Base-by-base conservation (phyloP, 2,797 vertebrate genomes). In the Anableps anableps region DNA sequence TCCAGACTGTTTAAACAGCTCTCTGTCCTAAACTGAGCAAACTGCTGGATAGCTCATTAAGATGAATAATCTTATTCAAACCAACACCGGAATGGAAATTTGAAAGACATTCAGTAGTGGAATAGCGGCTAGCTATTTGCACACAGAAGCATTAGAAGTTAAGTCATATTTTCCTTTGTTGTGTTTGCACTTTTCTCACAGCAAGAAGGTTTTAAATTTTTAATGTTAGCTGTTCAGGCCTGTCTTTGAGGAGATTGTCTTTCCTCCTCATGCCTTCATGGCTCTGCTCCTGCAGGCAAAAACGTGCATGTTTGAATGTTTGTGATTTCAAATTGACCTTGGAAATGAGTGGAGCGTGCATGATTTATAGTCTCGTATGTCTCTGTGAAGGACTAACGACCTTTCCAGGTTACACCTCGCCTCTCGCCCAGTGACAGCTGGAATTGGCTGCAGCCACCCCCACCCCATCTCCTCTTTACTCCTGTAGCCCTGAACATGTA, bases 1-100 rank as follows among this genome's bases (percentile, higher is more conserved):
- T 29, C 83, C 45, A 36, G 53, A 34, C 29, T 71, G 47, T 86
- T 81, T 83, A 53, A 55, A n/a, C 34, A 74, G 50, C 50, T 55
- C 29, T 83, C 26, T 70, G 62, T 50, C 76, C 50, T 75, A 58
- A 83, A 50, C 73, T 79, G 74, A 79, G 58, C 71, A 60, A 58
- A 83, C 71, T 60, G 77, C 5, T 64, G 47, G 79, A 76, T 60
- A 36, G 72, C 75, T 83, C 72, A 81, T 76, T 72, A 77, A 38
- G 45, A 72, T 43, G 19, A 60, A 79, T 23, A 80, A 79, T 85
- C 48, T 78, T 85, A 85, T 85, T 70, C 48, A 80, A 85, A 83
- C 64, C 26, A 14, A 41, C 78, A 58, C 45, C 55, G 29, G 75
- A 74, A 80, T 58, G 21, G 48, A 13, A 38, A n/a, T 77, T 71